A percentile compares a stretch with the other conserved stretches of the same genome.
Evolutionary conservation across 1,140 invertebrate species (phyloP).

Genomic region (Chrysoperla carnea): DNA sequence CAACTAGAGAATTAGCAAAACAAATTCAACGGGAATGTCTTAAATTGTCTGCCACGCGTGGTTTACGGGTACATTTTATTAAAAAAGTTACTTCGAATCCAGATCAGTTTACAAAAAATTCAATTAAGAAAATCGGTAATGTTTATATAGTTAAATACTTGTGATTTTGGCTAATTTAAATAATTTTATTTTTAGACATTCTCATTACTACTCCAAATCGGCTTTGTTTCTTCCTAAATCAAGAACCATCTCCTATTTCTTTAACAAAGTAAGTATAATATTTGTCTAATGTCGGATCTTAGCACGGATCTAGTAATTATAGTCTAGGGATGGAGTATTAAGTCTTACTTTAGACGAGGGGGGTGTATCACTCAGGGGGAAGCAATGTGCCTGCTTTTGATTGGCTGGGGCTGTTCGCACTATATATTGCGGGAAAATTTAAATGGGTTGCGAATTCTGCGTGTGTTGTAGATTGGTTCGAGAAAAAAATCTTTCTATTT

Average conservation of each 20-base stretch:
- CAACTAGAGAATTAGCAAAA: slow-evolving; percentile 82
- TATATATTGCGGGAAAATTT: too few species aligned
- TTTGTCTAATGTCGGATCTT: slow-evolving; percentile 7
- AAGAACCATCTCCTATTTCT: slow-evolving; percentile 54
- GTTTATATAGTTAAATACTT: slow-evolving; percentile 1
- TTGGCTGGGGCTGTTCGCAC: too few species aligned
- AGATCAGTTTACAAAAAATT: slow-evolving; percentile 40
- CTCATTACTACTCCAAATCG: slow-evolving; percentile 93
- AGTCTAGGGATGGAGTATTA: too few species aligned
- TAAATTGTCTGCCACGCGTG: slow-evolving; percentile 51
- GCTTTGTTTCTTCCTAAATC: slow-evolving; percentile 69
- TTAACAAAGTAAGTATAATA: slow-evolving; percentile 47
- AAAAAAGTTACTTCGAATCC: slow-evolving; percentile 46
- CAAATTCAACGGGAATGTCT: slow-evolving; percentile 77
- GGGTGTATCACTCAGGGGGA: too few species aligned
- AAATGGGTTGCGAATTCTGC: too few species aligned
- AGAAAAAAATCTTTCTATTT: too few species aligned
- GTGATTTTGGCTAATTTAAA: slow-evolving; percentile 4
- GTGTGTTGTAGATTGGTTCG: too few species aligned
- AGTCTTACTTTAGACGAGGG: too few species aligned
- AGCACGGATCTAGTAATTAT: too few species aligned
- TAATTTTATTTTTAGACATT: slow-evolving; percentile 51
- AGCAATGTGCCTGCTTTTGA: too few species aligned
- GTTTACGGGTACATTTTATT: slow-evolving; percentile 53
- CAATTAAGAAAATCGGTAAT: slow-evolving; percentile 46